phyloP scores from a whole-genome alignment of 2,888 invertebrate species.

The Salticus scenicus region DNA sequence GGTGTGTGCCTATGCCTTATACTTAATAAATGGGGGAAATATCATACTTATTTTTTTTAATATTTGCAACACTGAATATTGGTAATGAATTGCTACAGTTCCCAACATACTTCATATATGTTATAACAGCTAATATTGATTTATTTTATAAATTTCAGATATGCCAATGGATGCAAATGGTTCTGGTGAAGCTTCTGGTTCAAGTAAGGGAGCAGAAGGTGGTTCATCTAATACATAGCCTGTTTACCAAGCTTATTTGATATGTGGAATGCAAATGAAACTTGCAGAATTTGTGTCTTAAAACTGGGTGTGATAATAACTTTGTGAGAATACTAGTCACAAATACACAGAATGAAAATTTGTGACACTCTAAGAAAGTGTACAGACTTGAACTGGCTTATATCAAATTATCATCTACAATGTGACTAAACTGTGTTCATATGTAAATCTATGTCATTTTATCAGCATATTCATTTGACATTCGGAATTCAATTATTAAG shows the following conservation, averaged over 20 bases:
- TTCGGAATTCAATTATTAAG: no score
- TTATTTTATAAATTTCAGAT: no score
- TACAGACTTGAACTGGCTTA: background rate
- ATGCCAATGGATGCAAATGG: slow-evolving; percentile 50
- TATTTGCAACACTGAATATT: no score
- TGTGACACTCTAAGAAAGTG: background rate
- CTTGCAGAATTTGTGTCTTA: background rate
- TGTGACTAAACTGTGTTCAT: background rate
- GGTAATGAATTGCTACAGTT: no score
- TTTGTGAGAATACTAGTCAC: slow-evolving; percentile 31
- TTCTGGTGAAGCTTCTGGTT: slow-evolving; percentile 20
- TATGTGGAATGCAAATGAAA: background rate
- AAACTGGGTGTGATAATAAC: slow-evolving; percentile 9
- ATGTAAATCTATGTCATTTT: background rate
- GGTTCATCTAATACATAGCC: slow-evolving; percentile 49
- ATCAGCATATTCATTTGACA: background rate
- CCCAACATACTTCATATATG: no score
- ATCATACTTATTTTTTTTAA: no score
- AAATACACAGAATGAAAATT: slow-evolving; percentile 23
- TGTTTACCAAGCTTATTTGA: background rate
- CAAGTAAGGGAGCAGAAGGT: slow-evolving; percentile 20
- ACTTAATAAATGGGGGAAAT: no score
- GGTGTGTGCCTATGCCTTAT: no score
- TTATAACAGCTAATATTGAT: no score
- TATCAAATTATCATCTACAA: background rate